Evolutionary conservation across 2,113 vertebrate genomes (phyloP).

Genomic region (Gymnocephalus cernua): DNA sequence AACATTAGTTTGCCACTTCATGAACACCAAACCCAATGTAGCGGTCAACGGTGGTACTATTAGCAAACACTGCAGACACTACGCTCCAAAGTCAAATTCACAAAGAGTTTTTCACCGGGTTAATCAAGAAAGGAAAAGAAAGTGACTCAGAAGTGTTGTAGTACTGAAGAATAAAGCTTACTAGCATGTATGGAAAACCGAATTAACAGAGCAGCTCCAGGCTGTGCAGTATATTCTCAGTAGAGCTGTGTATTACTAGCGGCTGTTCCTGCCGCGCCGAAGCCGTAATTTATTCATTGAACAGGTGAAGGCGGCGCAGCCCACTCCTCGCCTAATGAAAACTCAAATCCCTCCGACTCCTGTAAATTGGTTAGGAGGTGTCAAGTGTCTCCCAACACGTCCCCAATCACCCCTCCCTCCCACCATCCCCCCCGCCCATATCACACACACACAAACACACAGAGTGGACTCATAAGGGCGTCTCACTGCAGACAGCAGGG

Average conservation of each 20-base stretch:
- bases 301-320: conserved; percentile 69
- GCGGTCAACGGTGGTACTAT: too few species aligned
- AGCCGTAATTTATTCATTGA: conserved; percentile 79
- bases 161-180: background rate
- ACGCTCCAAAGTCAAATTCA: background rate
- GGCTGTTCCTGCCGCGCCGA: conserved; percentile 45
- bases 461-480: conserved; percentile 29
- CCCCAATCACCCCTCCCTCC: background rate
- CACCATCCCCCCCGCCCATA: background rate
- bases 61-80: background rate
- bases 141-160: background rate
- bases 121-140: background rate
- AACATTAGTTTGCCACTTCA: background rate
- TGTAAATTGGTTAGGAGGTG: conserved; percentile 77
- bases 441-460: background rate
- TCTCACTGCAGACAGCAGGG: conserved; percentile 24
- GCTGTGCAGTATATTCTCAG: conserved; percentile 3
- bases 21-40: background rate
- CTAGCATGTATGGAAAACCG: background rate
- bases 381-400: conserved; percentile 59
- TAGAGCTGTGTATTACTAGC: conserved; percentile 10
- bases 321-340: conserved; percentile 73
- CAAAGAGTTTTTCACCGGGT: background rate
- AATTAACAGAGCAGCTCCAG: conserved; percentile 11
- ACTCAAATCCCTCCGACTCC: conserved; percentile 72